Conservation (phyloP, 2,888 invertebrate genomes). For the Ganaspis brasiliensis region DNA sequence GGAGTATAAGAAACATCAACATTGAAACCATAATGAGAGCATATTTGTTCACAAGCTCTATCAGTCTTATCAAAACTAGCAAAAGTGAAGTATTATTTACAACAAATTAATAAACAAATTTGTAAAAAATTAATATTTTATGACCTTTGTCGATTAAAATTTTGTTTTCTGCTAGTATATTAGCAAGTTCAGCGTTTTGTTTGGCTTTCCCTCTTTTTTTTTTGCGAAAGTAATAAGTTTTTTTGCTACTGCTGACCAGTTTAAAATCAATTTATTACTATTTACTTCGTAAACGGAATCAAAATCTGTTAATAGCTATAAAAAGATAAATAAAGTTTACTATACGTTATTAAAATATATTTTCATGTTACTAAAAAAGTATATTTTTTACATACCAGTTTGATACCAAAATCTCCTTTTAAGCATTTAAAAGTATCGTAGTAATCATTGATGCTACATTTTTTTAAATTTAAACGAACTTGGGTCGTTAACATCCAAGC, state of each 20-base stretch:
- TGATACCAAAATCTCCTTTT: slow-evolving; percentile 14
- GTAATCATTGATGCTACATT: slow-evolving; percentile 12
- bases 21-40: no score
- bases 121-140: background rate
- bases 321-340: background rate
- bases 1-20: no score
- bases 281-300: background rate
- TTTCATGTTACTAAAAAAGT: background rate
- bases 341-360: background rate
- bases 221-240: slow-evolving; percentile 7
- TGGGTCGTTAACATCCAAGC: background rate
- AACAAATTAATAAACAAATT: no score
- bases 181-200: background rate
- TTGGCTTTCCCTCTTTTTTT: background rate
- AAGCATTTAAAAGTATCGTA: slow-evolving; percentile 35
- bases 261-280: background rate
- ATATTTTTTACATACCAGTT: background rate
- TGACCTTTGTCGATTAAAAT: background rate
- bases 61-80: no score
- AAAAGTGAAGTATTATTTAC: no score
- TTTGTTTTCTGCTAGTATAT: background rate
- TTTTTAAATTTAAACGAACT: background rate
- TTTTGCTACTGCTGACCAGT: slow-evolving; percentile 28
- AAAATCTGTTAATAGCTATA: slow-evolving; percentile 27
- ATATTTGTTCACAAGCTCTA: no score